phyloP scores from a whole-genome alignment of 2,113 vertebrate genomes.

The Callorhinus ursinus region DNA sequence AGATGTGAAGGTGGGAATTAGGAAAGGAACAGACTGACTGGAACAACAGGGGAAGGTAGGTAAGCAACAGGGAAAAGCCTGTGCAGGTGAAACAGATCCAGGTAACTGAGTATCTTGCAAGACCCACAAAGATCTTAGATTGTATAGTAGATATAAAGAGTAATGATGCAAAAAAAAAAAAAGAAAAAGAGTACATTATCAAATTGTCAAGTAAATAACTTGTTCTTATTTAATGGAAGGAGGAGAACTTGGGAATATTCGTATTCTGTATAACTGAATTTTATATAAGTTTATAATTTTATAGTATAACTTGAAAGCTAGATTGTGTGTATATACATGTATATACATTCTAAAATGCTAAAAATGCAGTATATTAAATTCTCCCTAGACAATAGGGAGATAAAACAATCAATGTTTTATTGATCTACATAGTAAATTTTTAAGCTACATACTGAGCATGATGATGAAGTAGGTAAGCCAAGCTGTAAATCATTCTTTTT shows the following conservation, averaged over 20 bases:
- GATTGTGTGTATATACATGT: background rate
- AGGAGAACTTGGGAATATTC: background rate
- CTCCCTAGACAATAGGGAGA: background rate
- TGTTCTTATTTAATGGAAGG: background rate
- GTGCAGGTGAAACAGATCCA: background rate
- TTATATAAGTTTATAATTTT: background rate
- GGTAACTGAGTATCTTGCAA: background rate
- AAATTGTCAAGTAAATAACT: background rate
- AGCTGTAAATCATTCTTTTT: slow-evolving; percentile 35
- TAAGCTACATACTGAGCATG: background rate
- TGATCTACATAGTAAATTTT: slow-evolving; percentile 39
- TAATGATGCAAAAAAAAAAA: background rate
- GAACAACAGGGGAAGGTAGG: background rate
- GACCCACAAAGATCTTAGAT: background rate
- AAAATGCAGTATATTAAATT: background rate
- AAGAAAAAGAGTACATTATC: background rate
- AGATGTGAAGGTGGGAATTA: background rate
- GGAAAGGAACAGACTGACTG: background rate
- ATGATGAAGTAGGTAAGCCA: slow-evolving; percentile 25
- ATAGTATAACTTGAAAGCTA: background rate
- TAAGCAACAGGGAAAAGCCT: background rate
- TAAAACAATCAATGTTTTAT: too few species aligned
- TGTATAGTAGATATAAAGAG: background rate
- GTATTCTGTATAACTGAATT: background rate
- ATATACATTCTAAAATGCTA: background rate